These are phyloP conservation scores for Platyscapa corneri DNA, from an alignment of 1,140 invertebrate species.

Conservation along the genomic window DNA sequence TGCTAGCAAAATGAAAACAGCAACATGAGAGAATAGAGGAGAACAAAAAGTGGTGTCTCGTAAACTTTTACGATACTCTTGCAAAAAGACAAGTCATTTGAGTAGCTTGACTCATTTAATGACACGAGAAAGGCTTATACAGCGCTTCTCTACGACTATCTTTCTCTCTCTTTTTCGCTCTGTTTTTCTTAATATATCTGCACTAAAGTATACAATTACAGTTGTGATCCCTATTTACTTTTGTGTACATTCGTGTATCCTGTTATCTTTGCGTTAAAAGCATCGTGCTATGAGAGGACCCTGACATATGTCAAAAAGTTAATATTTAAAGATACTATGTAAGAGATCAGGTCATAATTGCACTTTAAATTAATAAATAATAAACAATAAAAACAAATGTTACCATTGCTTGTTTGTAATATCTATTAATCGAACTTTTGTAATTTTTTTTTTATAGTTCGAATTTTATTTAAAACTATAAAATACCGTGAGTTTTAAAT, in stretches of 20 bases:
- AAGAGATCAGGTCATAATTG: background rate
- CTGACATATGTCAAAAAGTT: background rate
- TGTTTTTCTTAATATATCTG: background rate
- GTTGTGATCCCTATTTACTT: slow-evolving; percentile 41
- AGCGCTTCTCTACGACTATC: background rate
- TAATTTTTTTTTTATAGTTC: too few relatives aligned
- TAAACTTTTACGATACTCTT: slow-evolving; percentile 58
- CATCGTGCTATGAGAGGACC: background rate
- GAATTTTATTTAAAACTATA: too few relatives aligned
- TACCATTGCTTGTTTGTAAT: too few relatives aligned
- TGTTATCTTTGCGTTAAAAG: background rate
- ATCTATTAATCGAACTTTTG: too few relatives aligned
- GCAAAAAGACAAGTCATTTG: slow-evolving; percentile 56
- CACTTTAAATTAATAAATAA: background rate
- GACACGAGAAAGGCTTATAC: slow-evolving; percentile 54
- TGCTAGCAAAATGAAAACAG: slow-evolving; percentile 10
- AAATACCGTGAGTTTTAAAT: too few relatives aligned
- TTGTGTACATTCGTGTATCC: slow-evolving; percentile 56
- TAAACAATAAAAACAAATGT: background rate
- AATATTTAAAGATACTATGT: background rate
- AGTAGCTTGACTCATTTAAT: slow-evolving; percentile 57
- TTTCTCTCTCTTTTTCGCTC: background rate
- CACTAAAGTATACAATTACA: slow-evolving; percentile 23
- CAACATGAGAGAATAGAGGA: background rate
- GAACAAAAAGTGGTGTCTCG: slow-evolving; percentile 42